Evolutionary conservation across 2,113 vertebrate genomes (phyloP), one percentile per base, ranked within the genome.

Genomic region (Megatriorchis doriae): DNA sequence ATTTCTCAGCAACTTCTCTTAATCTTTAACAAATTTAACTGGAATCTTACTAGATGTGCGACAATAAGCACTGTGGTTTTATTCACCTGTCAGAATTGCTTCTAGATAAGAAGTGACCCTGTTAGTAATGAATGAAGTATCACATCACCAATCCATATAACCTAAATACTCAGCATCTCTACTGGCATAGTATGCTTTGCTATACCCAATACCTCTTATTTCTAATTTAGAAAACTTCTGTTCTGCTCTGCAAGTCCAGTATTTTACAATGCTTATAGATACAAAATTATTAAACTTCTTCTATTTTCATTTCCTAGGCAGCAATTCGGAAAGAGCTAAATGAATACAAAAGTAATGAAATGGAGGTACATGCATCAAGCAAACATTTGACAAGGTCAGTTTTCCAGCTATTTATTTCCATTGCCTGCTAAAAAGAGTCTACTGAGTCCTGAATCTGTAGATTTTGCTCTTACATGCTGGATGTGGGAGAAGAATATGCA

Each of bases 291-390:
- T 94, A 56, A 94, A 20, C 6, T 3, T 13, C 40, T 53, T 81
- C 65, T 92, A 2, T 97, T 90, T 96, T 81, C 53, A 32, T 61
- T 92, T 97, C 86, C n/a, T 83, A 99, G 99, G 99, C 99, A 72
- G 99, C 99, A 29, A 99, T 99, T 97, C 98, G 99, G 65, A 99
- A 99, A 92, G 99, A 99, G 97, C 98, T 99, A 88, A 99, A 99
- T 27, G 99, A 99, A 93, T 99, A 99, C 98, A 99, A 99, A 93
- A 99, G 99, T 75, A 99, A 99, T 8, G 99, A 99, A 97, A 99
- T 99, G 99, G 99, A 99, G 96, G 99, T 99, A 43, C 99, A 99
- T 38, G 98, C 99, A 18, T 99, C 99, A 7, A 99, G 99, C 99
- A 99, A 99, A 96, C 99, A 99, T 93, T 98, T 99, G 98, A 99